Evolutionary conservation across 2,113 vertebrate species (phyloP).

Genomic region (Odontophorus gujanensis): DNA sequence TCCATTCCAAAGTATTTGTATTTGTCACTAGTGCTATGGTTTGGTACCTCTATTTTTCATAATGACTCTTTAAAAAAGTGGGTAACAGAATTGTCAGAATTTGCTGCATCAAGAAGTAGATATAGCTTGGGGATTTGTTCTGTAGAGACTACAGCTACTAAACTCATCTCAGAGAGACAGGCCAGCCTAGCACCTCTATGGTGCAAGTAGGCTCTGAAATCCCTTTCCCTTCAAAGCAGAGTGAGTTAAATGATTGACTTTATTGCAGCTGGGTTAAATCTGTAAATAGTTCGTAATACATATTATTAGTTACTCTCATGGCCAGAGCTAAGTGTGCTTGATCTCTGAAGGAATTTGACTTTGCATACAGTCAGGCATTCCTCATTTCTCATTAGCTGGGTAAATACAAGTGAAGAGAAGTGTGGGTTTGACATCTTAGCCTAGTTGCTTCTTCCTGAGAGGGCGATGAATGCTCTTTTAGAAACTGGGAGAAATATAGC

Average conservation of each 20-base stretch:
- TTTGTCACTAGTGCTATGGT: neutral
- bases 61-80: neutral
- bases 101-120: neutral
- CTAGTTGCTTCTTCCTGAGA: neutral
- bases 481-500: neutral
- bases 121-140: neutral
- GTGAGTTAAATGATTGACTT: conserved; percentile 31
- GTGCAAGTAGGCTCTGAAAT: neutral
- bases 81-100: neutral
- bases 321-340: conserved; percentile 57
- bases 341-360: conserved; percentile 63
- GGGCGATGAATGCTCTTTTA: neutral
- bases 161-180: neutral
- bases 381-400: conserved; percentile 48
- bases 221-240: conserved; percentile 12
- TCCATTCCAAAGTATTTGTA: neutral
- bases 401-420: conserved; percentile 3
- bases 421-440: conserved; percentile 26
- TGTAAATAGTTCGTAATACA: conserved; percentile 42
- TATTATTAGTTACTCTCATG: conserved; percentile 41
- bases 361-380: conserved; percentile 48
- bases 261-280: conserved; percentile 19
- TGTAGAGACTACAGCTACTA: neutral
- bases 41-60: neutral
- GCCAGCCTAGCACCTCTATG: conserved; percentile 2